These are phyloP conservation scores for Drosophila insularis DNA, from an alignment of 1,140 invertebrate species.

Conservation along the genomic window DNA sequence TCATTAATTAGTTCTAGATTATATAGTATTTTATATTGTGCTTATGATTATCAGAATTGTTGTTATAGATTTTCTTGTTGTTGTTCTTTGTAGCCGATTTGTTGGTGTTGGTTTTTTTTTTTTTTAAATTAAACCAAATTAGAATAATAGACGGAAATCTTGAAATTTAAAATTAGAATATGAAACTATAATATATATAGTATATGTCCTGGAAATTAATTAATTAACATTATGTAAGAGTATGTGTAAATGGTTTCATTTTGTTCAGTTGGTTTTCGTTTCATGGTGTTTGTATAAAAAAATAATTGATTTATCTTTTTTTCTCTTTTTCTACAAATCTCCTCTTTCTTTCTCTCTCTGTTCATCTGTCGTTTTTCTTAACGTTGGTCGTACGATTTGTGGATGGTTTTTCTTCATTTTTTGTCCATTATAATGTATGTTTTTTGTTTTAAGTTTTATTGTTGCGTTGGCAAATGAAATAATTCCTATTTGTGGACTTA, in stretches of 20 bases:
- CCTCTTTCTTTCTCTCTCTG: neutral
- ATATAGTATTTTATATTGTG: constrained; percentile 49
- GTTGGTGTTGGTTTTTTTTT: constrained; percentile 23
- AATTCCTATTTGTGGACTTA: constrained; percentile 42
- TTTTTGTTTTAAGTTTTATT: constrained; percentile 48
- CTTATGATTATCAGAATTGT: constrained; percentile 75
- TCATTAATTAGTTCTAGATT: constrained; percentile 35
- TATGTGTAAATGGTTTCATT: neutral
- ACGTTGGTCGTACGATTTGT: constrained; percentile 60
- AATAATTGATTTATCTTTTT: constrained; percentile 57
- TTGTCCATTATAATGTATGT: constrained; percentile 16
- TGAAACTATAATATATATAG: constrained; percentile 1
- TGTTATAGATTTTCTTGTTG: constrained; percentile 41
- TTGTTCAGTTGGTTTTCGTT: constrained; percentile 2
- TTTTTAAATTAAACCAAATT: constrained; percentile 1
- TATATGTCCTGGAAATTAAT: constrained; percentile 44
- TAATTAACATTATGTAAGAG: constrained; percentile 6
- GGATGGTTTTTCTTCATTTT: constrained; percentile 49
- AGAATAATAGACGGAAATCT: constrained; percentile 2
- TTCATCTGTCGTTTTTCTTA: constrained; percentile 30
- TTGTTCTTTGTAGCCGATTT: constrained; percentile 25
- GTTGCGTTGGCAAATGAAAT: constrained; percentile 60
- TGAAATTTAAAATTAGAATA: constrained; percentile 19
- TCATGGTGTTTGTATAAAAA: constrained; percentile 33
- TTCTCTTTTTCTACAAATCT: neutral